Conservation (phyloP, 30 jellyfish, hydroid and myxozoan species). For the Turritopsis rubra region DNA sequence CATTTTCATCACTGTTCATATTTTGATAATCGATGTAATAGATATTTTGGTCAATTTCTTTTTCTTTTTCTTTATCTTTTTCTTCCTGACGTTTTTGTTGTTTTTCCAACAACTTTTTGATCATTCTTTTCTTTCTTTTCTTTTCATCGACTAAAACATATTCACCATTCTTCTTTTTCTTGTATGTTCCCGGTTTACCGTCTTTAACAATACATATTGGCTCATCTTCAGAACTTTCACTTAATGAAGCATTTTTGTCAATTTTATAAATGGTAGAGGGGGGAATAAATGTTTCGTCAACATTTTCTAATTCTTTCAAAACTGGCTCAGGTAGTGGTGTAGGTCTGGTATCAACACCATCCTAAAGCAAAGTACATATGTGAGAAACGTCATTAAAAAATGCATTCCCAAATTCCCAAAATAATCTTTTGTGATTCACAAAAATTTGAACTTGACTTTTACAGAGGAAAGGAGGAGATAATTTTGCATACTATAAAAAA, state of each 20-base stretch:
- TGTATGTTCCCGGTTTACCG: constrained; percentile 21
- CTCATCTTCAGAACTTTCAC: constrained; percentile 52
- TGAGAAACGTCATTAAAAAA: too few relatives aligned
- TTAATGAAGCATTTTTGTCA: constrained; percentile 60
- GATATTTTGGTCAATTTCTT: neutral
- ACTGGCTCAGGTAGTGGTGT: constrained; percentile 23
- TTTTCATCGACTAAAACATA: constrained; percentile 21
- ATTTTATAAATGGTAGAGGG: constrained; percentile 70
- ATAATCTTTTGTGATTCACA: neutral
- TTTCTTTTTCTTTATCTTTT: neutral
- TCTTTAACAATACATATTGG: constrained; percentile 22
- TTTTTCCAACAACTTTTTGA: neutral
- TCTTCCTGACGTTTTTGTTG: neutral
- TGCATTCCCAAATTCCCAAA: too few relatives aligned
- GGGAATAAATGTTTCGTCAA: constrained; percentile 44
- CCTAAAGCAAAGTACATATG: neutral
- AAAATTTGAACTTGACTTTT: too few relatives aligned
- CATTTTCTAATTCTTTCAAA: neutral
- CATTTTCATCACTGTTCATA: constrained; percentile 5
- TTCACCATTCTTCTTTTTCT: constrained; percentile 1
- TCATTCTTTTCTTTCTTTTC: neutral
- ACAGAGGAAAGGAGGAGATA: neutral
- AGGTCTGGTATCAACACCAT: neutral
- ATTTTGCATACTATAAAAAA: neutral
- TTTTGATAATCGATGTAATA: neutral